Conservation (phyloP, 1,140 invertebrate species). For the Ptiloglossa arizonensis region DNA sequence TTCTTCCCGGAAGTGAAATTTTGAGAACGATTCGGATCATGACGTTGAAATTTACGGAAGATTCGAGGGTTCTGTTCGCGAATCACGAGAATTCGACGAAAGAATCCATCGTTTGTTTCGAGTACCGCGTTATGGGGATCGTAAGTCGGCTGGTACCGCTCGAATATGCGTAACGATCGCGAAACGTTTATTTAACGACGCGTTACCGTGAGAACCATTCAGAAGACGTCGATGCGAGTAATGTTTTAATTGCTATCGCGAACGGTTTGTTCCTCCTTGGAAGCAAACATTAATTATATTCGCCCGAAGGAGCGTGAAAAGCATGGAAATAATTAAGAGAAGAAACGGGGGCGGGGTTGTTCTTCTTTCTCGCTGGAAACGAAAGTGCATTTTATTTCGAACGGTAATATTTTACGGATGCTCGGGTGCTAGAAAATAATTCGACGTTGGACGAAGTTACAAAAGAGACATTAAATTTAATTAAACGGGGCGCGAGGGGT, state of each 20-base stretch:
- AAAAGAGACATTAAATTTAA: conserved; percentile 17
- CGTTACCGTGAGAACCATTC: neutral
- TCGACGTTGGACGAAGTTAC: neutral
- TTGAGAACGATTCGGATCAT: no score
- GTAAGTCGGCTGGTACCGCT: no score
- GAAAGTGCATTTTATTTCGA: neutral
- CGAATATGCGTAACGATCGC: no score
- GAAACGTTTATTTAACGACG: neutral
- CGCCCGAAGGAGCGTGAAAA: conserved; percentile 30
- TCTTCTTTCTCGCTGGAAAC: neutral
- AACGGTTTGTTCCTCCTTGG: conserved; percentile 8
- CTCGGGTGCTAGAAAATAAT: no score
- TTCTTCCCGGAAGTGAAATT: no score
- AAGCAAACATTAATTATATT: conserved; percentile 36
- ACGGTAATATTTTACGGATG: neutral
- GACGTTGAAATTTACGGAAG: no score
- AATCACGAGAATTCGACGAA: no score
- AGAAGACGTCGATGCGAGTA: neutral
- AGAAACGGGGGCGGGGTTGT: neutral
- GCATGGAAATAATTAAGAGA: conserved; percentile 26
- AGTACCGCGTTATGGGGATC: no score
- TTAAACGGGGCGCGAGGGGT: neutral
- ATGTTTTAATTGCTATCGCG: conserved; percentile 17
- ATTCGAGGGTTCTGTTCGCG: no score
- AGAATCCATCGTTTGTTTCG: no score